Conservation (phyloP, 2,113 vertebrate species). For the Cricetomys ansorgei region DNA sequence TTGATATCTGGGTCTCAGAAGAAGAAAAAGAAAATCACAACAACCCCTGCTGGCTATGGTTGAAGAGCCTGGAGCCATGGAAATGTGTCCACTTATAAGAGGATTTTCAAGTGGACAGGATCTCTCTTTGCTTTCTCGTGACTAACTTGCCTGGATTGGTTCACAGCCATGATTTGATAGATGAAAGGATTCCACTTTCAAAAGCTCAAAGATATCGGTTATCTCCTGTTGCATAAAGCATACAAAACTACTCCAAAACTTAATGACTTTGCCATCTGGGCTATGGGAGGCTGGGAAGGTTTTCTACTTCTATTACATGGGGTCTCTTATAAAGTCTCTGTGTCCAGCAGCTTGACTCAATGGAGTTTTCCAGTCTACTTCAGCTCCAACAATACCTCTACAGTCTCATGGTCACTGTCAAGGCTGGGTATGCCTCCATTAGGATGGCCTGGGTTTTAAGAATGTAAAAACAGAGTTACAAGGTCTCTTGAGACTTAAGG, state of each 20-base stretch:
- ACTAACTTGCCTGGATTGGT: neutral
- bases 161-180: neutral
- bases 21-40: slow-evolving; percentile 60
- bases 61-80: neutral
- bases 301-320: neutral
- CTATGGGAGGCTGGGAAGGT: neutral
- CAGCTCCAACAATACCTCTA: neutral
- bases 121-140: slow-evolving; percentile 16
- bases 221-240: neutral
- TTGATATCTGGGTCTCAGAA: slow-evolving; percentile 65
- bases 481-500: neutral
- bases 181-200: neutral
- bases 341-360: too few species aligned
- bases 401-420: neutral
- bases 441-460: neutral
- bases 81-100: neutral
- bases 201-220: neutral
- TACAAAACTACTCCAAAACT: neutral
- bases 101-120: neutral
- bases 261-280: neutral
- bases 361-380: neutral
- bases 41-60: neutral
- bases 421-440: neutral
- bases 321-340: neutral
- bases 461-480: neutral